These are phyloP conservation scores for Tridacna gigas DNA, from an alignment of 2,888 invertebrate species.

Conservation along the genomic window DNA sequence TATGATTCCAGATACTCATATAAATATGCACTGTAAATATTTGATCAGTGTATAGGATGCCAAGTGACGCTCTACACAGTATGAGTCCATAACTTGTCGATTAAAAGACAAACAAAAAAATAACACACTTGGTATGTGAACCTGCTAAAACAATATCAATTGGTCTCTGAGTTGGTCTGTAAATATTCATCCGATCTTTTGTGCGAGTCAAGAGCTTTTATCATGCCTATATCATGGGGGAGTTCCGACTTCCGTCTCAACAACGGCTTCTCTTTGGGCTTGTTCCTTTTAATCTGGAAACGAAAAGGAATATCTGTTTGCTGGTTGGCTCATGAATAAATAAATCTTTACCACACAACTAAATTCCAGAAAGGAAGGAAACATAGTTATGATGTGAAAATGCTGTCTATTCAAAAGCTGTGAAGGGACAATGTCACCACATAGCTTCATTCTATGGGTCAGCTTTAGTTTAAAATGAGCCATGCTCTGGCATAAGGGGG, in stretches of 20 bases:
- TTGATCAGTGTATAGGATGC: slow-evolving; percentile 4
- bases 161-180: slow-evolving; percentile 84
- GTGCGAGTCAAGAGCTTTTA: slow-evolving; percentile 96
- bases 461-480: no score
- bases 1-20: not conserved
- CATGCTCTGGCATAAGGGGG: no score
- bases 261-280: slow-evolving; percentile 91
- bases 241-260: slow-evolving; percentile 97
- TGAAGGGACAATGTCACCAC: no score
- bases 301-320: not conserved
- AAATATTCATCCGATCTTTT: slow-evolving; percentile 96
- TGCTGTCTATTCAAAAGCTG: no score
- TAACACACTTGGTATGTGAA: slow-evolving; percentile 21
- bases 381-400: no score
- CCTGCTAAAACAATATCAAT: slow-evolving; percentile 40
- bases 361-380: no score
- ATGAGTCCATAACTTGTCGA: slow-evolving; percentile 20
- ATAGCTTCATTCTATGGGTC: no score
- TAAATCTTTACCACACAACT: no score
- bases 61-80: slow-evolving; percentile 7
- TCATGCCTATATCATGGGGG: slow-evolving; percentile 96
- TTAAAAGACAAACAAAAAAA: not conserved
- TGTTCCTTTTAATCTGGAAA: slow-evolving; percentile 74
- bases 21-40: slow-evolving; percentile 22
- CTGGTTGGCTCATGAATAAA: no score